These are phyloP conservation scores for Pandemis corylana DNA, from an alignment of 2,888 invertebrate genomes.

Conservation along the genomic window DNA sequence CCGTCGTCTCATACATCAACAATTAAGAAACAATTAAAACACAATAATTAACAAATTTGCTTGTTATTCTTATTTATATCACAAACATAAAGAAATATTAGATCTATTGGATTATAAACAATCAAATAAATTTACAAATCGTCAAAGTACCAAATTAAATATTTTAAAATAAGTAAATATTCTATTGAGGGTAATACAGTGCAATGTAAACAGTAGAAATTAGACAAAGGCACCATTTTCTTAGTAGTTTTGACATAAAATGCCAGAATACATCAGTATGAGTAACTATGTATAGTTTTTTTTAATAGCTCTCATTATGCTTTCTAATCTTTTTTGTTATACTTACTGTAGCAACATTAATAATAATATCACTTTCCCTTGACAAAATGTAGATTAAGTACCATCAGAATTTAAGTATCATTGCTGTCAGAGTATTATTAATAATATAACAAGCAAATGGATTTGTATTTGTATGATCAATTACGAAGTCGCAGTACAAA, in stretches of 20 bases:
- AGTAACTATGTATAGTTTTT: too few species aligned
- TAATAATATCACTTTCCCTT: background rate
- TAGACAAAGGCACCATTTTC: too few species aligned
- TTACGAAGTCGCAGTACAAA: background rate
- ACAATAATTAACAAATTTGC: conserved; percentile 40
- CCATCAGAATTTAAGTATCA: too few species aligned
- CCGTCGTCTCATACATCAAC: conserved; percentile 28
- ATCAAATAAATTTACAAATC: conserved; percentile 30
- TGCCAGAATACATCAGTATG: too few species aligned
- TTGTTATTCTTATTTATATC: conserved; percentile 28
- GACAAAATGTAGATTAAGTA: background rate
- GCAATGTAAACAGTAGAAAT: too few species aligned
- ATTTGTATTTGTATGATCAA: too few species aligned
- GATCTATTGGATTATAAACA: conserved; percentile 23
- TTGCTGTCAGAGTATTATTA: too few species aligned
- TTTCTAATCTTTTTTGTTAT: too few species aligned
- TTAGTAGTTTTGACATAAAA: too few species aligned
- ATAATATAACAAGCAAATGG: too few species aligned
- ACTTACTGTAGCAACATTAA: too few species aligned
- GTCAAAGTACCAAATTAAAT: background rate
- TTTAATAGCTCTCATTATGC: too few species aligned
- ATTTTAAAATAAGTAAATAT: background rate
- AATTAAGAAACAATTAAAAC: conserved; percentile 31
- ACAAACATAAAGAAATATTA: conserved; percentile 24
- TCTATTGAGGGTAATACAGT: background rate